Evolutionary conservation across 2,888 invertebrate genomes (phyloP), one percentile per base, ranked within the genome.

Genomic region (Eudemis profundana): DNA sequence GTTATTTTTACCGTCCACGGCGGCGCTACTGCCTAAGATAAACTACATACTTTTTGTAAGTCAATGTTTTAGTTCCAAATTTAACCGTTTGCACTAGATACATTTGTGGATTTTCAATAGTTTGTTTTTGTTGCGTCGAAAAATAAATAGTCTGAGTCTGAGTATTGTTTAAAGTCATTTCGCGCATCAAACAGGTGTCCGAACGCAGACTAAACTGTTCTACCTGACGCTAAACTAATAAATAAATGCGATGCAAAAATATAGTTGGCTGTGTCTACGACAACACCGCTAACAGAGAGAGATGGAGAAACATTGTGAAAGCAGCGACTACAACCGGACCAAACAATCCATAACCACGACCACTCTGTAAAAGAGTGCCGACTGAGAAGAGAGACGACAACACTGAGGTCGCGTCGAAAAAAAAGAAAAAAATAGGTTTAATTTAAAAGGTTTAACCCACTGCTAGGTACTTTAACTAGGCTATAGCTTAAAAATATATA

Each of bases 101-200:
- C 8, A 17, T 44, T 29, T 42, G 44, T 29, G 12, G 29, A 23
- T 44, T 56, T 17, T n/a, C 12, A n/a, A 42, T 27, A n/a, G 56
- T 44, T 56, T 56, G 29, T 33, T 56, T 56, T 56, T 12, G 1
- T 27, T 44, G 29, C 12, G 56, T 19, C 7, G 27, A 27, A 54
- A 27, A 40, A 17, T 8, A 40, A 42, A 54, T 15, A n/a, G n/a
- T 23, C 33, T 33, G 10, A 4, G 27, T 27, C 17, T 4, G 15
- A 54, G 23, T 40, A 27, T 56, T 44, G 56, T 44, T 56, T 42
- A 17, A 8, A 7, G 27, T 29, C 44, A 5, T 12, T 19, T n/a
- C 29, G 40, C n/a, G n/a, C n/a, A 42, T 56, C 19, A 56, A 56
- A 54, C 51, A 51, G 56, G 44, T 56, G 19, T 56, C 56, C 8